Evolutionary conservation across 1,140 invertebrate genomes (phyloP), one percentile per base, ranked within the genome.

Genomic region (Pseudomyrmex sp.): DNA sequence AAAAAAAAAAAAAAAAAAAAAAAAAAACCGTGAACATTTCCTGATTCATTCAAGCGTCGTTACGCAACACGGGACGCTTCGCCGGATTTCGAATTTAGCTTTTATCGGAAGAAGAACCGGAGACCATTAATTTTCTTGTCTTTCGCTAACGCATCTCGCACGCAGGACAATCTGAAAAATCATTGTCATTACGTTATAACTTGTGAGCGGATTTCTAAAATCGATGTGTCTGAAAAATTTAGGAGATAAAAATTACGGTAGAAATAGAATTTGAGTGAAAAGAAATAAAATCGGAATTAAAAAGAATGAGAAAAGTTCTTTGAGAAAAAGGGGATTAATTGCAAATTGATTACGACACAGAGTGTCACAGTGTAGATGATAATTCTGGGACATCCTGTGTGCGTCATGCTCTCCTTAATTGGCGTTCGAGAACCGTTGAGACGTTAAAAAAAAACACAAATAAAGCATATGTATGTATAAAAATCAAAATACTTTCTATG

Each of bases 11-110:
- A 35, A 23, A 1, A 23, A 23, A 23, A 0, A 5, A 35, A 35
- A 35, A 35, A 35, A 35, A 52, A 10, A 52, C 35, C 35, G 35
- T 56, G 62, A 48, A 48, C 46, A 48, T 76, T 76, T 76, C 48
- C 26, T 56, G 61, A 20, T 68, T 68, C 48, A 20, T 2, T 48
- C 2, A 23, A 52, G 1, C 48, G 2, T 3, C 8, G 12, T 77
- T 68, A 46, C 18, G 74, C 62, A 68, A 77, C 4, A 35, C 35
- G 5, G 35, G 35, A 35, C 35, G 35, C 35, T n/a, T 20, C 48
- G 13, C 15, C 46, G 61, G 2, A 65, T 76, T 65, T 76, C 23
- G 15, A 50, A 12, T 48, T 4, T 65, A 35, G 10, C 15, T 35
- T 15, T 63, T 63, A 26, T 63, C 15, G 15, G 20, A 26, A 2